phyloP scores from a whole-genome alignment of 2,888 invertebrate genomes.

The Drosophila formosana region DNA sequence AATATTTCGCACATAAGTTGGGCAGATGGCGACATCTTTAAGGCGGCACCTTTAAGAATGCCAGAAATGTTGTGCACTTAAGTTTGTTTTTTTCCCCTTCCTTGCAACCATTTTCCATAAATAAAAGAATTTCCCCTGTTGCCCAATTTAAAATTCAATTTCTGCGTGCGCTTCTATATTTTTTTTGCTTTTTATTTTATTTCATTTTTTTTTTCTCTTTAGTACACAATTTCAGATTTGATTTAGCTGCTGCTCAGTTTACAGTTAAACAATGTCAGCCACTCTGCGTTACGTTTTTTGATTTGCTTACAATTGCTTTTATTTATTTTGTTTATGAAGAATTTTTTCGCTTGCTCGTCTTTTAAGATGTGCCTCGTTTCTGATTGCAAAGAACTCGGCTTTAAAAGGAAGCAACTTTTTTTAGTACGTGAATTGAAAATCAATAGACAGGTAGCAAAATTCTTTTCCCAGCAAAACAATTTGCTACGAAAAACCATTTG shows the following conservation, averaged over 20 bases:
- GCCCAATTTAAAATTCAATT: conserved; percentile 52
- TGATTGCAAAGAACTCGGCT: background rate
- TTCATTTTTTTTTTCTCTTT: conserved; percentile 9
- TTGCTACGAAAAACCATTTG: background rate
- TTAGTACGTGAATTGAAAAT: background rate
- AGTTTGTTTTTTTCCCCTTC: background rate
- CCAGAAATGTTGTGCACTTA: conserved; percentile 15
- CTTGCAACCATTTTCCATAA: background rate
- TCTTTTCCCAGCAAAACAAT: background rate
- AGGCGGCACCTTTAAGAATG: conserved; percentile 13
- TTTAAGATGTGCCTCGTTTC: background rate
- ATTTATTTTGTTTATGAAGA: conserved; percentile 6
- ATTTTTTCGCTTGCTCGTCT: background rate
- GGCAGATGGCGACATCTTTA: conserved; percentile 11
- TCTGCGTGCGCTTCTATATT: conserved; percentile 15
- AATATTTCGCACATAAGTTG: conserved; percentile 25
- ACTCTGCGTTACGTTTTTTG: background rate
- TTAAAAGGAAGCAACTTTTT: background rate
- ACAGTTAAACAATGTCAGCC: background rate
- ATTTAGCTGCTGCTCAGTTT: conserved; percentile 11
- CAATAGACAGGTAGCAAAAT: background rate
- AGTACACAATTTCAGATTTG: conserved; percentile 2
- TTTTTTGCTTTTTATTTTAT: conserved; percentile 18
- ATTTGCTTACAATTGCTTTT: background rate
- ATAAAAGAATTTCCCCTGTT: conserved; percentile 28